Base-by-base conservation (phyloP, 2,888 invertebrate species). In the Tetropium fuscum region DNA sequence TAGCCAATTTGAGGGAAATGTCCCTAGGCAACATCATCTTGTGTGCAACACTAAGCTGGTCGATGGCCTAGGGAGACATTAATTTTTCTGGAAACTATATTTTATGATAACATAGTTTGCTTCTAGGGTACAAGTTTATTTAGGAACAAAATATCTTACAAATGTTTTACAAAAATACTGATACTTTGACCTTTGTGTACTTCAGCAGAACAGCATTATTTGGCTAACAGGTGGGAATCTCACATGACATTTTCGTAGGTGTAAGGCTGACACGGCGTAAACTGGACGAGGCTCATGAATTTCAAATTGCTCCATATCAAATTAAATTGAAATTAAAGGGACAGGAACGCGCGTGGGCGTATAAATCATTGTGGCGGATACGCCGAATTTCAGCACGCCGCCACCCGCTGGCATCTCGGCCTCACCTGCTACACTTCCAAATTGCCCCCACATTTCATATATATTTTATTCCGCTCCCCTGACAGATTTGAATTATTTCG, bases 211-310 rank as follows among this genome's bases (percentile, higher is more conserved):
- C n/a, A n/a, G n/a, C n/a, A n/a, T n/a, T n/a, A n/a, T n/a, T n/a
- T n/a, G n/a, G n/a, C n/a, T n/a, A n/a, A n/a, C n/a, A n/a, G n/a
- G n/a, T n/a, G n/a, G 2, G n/a, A 5, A 5, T 10, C 10, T 27
- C 6, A 7, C 10, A 0, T 6, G n/a, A 3, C 10, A 2, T 11
- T 4, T 5, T 6, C 10, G 32, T 32, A 32, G 32, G 32, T 32
- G 32, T 32, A 13, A 32, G n/a, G 13, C 32, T 6, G 32, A 32
- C 10, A 3, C 32, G 32, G 2, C 44, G 44, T 0, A 3, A 27
- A 25, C 27, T 10, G 44, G 44, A 44, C 44, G 15, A 15, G 13
- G 25, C 15, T 44, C 44, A 44, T 44, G 44, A 44, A 44, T 25
- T 44, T 44, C 27, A 44, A 13, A 44, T 44, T 22, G 13, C 10